Percentiles rank a stretch among this genome's conserved stretches.
Evolutionary conservation across 2,888 invertebrate genomes (phyloP).

Genomic region (Drosophila tanythrix): DNA sequence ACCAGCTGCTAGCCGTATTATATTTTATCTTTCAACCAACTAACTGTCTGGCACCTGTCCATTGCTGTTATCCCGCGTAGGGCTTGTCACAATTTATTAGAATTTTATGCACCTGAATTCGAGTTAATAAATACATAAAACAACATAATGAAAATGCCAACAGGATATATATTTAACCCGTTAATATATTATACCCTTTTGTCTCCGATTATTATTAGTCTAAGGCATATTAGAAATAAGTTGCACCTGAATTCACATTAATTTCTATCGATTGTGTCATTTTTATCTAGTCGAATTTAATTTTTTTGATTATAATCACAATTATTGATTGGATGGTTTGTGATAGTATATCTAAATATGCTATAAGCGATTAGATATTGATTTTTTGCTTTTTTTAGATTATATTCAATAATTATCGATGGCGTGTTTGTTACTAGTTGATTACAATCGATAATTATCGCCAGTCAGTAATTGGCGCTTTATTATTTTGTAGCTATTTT

Average conservation of each 20-base stretch:
- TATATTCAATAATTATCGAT: background rate
- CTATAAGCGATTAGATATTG: background rate
- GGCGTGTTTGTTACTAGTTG: background rate
- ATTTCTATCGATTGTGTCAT: background rate
- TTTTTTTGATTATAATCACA: background rate
- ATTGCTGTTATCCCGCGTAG: constrained; percentile 4
- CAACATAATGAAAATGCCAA: constrained; percentile 17
- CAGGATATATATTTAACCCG: background rate
- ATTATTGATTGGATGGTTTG: background rate
- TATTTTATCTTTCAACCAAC: constrained; percentile 21
- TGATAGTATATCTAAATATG: background rate
- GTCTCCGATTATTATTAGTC: background rate
- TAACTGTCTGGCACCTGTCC: constrained; percentile 12
- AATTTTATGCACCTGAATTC: constrained; percentile 25
- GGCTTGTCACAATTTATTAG: constrained; percentile 16
- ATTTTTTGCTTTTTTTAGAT: background rate
- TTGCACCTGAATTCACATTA: background rate
- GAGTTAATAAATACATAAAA: constrained; percentile 20
- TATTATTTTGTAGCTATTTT: background rate
- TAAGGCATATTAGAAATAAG: background rate
- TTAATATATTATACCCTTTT: background rate
- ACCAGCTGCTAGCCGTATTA: constrained; percentile 1
- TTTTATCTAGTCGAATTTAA: background rate
- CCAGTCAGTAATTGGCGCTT: background rate
- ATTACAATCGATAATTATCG: background rate